Conservation (phyloP, 1,140 invertebrate genomes). For the Cephus cinctus region DNA sequence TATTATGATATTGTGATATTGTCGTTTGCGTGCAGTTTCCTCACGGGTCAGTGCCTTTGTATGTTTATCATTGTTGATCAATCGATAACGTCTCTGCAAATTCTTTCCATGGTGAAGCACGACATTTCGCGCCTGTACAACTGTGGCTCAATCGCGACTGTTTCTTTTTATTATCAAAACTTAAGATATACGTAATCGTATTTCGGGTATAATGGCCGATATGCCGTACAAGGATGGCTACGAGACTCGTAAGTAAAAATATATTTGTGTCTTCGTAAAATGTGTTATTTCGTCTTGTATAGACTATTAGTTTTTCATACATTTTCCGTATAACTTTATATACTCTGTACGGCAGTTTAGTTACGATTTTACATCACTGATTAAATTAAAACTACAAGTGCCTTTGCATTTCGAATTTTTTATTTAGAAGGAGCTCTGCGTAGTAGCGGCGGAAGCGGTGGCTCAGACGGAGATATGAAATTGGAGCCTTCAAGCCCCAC, state of each 20-base stretch:
- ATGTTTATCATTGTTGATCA: no score
- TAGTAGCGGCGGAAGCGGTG: slow-evolving; percentile 17
- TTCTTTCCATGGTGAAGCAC: no score
- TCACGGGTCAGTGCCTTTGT: no score
- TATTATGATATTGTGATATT: no score
- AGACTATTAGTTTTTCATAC: not conserved
- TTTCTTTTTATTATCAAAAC: no score
- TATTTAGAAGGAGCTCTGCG: slow-evolving; percentile 22
- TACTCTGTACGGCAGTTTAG: not conserved
- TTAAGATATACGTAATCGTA: not conserved
- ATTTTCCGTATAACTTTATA: slow-evolving; percentile 1
- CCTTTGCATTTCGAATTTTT: not conserved
- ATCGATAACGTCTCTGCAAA: no score
- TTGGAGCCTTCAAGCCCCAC: slow-evolving; percentile 67
- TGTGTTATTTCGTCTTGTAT: no score
- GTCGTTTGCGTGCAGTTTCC: no score
- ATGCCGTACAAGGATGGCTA: slow-evolving; percentile 31
- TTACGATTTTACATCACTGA: no score
- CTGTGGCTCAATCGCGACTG: no score
- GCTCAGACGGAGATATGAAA: slow-evolving; percentile 57
- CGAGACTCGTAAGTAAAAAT: slow-evolving; percentile 28
- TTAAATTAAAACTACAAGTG: no score
- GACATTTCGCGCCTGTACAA: no score
- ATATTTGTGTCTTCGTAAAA: not conserved
- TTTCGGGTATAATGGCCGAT: slow-evolving; percentile 34